Base-by-base conservation (phyloP, 2,797 vertebrate genomes). In the Silurus aristotelis region DNA sequence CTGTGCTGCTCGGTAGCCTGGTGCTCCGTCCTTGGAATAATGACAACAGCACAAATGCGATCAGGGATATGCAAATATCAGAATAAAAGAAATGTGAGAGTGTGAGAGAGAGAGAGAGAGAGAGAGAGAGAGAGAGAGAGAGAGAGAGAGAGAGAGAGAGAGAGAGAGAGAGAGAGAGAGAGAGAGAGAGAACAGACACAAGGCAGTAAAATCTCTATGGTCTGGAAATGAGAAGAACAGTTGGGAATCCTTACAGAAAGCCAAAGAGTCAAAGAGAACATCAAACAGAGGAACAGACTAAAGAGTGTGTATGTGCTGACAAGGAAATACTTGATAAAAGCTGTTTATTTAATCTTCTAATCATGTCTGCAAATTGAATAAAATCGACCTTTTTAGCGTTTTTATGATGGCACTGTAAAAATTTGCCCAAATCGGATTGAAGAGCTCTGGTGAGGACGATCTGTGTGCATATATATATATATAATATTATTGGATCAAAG, bases 31-130 rank as follows among this genome's bases (percentile, higher is more conserved):
- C 84, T 90, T 86, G 81, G 60, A 82, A 77, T 83, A 88, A 90
- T 83, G 82, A 86, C 81, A 88, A 82, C 83, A 79, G 82, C 70
- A 80, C 31, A 85, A 82, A 84, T 80, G 86, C 38, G 84, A 88
- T 87, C 75, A 82, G 86, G 84, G 83, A 87, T 87, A 85, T 87
- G 84, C 66, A 88, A 87, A 87, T 82, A 80, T 56, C 73, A 55
- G 19, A 13, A 63, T 85, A 58, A 82, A 80, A 85, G 71, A 38
- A 46, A 27, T 14, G 72, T 43, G 22, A 79, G 22, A 67, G n/a
- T 6, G 58, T 5, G 22, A 79, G 10, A 4, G 56, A 48, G 38
- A 27, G 43, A 19, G n/a, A 56, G 52, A 75, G 25, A 76, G 25
- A 76, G 73, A 27, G 46, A 31, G 63, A 25, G 46, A 48, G 10